Percentiles rank a stretch among this genome's conserved stretches.
Evolutionary conservation across 2,797 vertebrate genomes (phyloP).

Genomic region (Anguilla pacifica): DNA sequence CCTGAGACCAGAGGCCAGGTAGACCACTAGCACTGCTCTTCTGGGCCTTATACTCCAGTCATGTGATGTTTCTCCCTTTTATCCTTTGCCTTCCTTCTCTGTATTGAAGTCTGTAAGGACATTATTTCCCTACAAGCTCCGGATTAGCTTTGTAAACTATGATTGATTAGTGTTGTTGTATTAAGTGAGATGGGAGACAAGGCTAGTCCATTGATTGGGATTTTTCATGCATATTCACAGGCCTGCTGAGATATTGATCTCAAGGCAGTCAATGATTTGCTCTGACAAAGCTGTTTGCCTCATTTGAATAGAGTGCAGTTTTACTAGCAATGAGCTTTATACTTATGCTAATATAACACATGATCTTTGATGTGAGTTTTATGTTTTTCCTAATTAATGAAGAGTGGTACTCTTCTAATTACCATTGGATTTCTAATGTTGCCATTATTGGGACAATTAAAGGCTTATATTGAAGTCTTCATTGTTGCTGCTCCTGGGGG

Average conservation of each 20-base stretch:
- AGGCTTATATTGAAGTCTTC: background rate
- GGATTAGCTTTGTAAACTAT: background rate
- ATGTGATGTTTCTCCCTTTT: background rate
- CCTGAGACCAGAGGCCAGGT: too few relatives aligned
- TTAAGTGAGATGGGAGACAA: background rate
- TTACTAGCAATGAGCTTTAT: background rate
- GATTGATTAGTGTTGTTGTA: background rate
- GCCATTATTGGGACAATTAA: background rate
- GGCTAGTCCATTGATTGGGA: background rate
- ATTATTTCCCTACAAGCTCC: background rate
- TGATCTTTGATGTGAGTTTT: background rate
- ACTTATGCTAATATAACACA: background rate
- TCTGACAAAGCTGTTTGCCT: background rate
- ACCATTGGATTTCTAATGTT: background rate
- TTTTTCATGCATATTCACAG: background rate
- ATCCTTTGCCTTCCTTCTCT: background rate
- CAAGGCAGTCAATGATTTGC: background rate
- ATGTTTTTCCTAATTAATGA: background rate
- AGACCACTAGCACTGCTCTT: background rate
- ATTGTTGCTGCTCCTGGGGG: constrained; percentile 5
- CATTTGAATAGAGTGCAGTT: background rate
- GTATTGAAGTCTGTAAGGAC: background rate
- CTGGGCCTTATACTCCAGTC: background rate
- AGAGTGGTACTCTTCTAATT: background rate
- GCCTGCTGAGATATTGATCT: background rate